Base-by-base conservation (phyloP, 1,140 invertebrate species). In the Zaprionus davidi region DNA sequence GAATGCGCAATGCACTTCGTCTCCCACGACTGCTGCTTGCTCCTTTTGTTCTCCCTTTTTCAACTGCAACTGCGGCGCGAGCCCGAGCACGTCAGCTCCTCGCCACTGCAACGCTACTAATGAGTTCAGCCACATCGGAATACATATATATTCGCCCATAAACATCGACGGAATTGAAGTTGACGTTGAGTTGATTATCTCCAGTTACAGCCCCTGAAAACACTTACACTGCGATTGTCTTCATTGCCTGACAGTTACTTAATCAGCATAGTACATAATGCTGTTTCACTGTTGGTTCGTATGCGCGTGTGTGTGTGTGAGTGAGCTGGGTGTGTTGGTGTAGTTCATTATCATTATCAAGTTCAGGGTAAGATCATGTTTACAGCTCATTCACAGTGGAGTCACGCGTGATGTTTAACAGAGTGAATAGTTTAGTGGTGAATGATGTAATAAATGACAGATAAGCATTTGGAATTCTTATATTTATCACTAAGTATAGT, bases 1-100 rank as follows among this genome's bases (percentile, higher is more conserved):
- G 81, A 83, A 76, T 83, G 82, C 77, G 81, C 68, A 83, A 31
- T 71, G 46, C 57, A 55, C 44, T 55, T n/a, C 20, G 34, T 20
- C 31, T 34, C 17, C 26, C 20, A 34, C 17, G 11, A 9, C 44
- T 49, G 17, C 7, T 49, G 20, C 46, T 51, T 49, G 20, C 46
- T 51, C 46, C 17, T 22, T 24, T 17, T 12, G 2, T n/a, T 1
- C n/a, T 51, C 20, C 11, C 12, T 51, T 1, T 22, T 20, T 49
- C 13, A 13, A 34, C 41, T 51, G 46, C 24, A 56, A 49, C 49
- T 31, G 9, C 34, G 49, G 34, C 57, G 44, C 26, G 62, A 66
- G 58, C 49, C 31, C 24, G 36, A 71, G 69, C 81, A 80, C 81
- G 81, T 84, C 81, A 66, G 56, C 81, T 77, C 31, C 22, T 44